phyloP scores from a whole-genome alignment of 1,140 invertebrate genomes.

The Drosophila arizonae region DNA sequence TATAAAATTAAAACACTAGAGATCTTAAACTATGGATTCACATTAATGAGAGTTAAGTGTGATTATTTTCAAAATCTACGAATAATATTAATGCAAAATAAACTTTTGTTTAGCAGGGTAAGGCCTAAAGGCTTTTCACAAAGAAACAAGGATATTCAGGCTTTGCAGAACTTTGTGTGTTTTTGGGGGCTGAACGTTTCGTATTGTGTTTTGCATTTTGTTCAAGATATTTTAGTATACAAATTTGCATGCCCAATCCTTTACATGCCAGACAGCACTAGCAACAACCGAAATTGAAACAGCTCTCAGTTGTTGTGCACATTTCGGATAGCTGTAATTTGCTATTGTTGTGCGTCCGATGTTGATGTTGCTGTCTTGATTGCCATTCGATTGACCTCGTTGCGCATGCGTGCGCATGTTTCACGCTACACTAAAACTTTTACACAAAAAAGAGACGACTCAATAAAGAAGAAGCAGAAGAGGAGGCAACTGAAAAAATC shows the following conservation, averaged over 20 bases:
- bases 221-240: too few species aligned
- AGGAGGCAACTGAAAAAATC: conserved; percentile 8
- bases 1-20: too few species aligned
- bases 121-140: too few species aligned
- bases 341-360: conserved; percentile 43
- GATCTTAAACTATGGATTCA: too few species aligned
- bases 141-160: too few species aligned
- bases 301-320: conserved; percentile 6
- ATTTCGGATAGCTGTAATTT: conserved; percentile 52
- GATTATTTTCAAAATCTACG: too few species aligned
- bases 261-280: background rate
- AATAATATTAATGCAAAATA: too few species aligned
- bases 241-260: background rate
- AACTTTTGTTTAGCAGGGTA: too few species aligned
- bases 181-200: too few species aligned
- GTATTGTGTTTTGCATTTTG: too few species aligned
- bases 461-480: background rate
- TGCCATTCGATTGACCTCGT: conserved; percentile 80
- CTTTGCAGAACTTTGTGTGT: too few species aligned
- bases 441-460: conserved; percentile 37
- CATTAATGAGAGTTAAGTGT: too few species aligned
- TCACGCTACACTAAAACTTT: conserved; percentile 78
- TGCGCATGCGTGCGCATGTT: conserved; percentile 79
- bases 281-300: background rate
- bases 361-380: conserved; percentile 58